A percentile compares a stretch with the other conserved stretches of the same genome.
Conservation (phyloP, 2,113 vertebrate species). For the Tetrax tetrax region DNA sequence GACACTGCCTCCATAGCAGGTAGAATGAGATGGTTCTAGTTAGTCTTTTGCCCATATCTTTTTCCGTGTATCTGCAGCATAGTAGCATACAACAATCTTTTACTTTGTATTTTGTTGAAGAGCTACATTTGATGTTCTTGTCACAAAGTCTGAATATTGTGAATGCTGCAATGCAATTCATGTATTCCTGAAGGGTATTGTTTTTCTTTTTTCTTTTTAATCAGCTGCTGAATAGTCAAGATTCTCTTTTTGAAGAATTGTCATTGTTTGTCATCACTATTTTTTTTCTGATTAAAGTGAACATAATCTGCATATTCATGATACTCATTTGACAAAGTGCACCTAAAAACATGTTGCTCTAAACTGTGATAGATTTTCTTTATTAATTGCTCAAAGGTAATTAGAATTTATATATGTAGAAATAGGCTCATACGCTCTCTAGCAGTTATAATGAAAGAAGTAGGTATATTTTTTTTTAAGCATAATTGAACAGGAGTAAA, state of each 20-base stretch:
- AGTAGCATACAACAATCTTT: not conserved
- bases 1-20: not conserved
- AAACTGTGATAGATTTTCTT: slow-evolving; percentile 2
- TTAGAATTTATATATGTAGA: slow-evolving; percentile 32
- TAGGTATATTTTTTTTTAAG: not conserved
- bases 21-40: not conserved
- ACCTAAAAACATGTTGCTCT: not conserved
- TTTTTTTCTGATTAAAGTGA: slow-evolving; percentile 4
- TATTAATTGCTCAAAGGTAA: slow-evolving; percentile 54
- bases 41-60: not conserved
- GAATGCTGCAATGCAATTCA: not conserved
- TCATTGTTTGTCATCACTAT: not conserved
- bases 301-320: slow-evolving; percentile 36
- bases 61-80: not conserved
- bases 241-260: not conserved
- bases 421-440: not conserved
- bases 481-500: slow-evolving; percentile 28
- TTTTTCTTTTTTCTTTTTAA: not conserved
- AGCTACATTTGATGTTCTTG: not conserved
- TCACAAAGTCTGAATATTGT: not conserved
- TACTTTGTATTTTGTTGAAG: not conserved
- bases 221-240: not conserved
- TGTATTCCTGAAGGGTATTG: not conserved
- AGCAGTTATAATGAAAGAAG: not conserved
- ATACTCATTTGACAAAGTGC: not conserved